Percentiles rank a stretch among this genome's conserved stretches.
phyloP scores from a whole-genome alignment of 2,797 vertebrate genomes.

The Scyliorhinus canicula region DNA sequence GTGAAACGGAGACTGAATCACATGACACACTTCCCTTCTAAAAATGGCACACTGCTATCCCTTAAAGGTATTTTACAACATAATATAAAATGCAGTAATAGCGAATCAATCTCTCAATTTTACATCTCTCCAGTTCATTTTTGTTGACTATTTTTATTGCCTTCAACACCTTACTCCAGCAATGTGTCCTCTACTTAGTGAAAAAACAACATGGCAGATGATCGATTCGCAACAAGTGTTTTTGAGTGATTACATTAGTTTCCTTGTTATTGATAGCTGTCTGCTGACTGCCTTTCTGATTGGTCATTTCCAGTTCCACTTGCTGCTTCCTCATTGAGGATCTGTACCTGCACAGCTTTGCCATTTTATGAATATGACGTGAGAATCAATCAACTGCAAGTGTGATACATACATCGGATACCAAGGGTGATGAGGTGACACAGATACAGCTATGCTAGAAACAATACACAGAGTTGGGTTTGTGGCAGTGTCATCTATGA shows the following conservation, averaged over 20 bases:
- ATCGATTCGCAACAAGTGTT: neutral
- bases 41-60: too few species aligned
- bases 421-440: neutral
- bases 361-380: neutral
- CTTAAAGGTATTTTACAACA: too few species aligned
- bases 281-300: neutral
- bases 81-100: neutral
- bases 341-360: neutral
- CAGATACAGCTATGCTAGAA: neutral
- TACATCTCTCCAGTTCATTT: neutral
- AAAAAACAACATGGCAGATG: neutral
- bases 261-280: neutral
- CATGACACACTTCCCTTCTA: too few species aligned
- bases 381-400: neutral
- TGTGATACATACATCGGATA: neutral
- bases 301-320: neutral
- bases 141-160: neutral
- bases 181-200: neutral
- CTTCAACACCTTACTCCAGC: neutral
- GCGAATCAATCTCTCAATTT: neutral
- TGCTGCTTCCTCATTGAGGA: neutral
- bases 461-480: neutral
- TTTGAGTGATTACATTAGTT: neutral
- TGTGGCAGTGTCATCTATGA: neutral
- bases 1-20: too few species aligned